Evolutionary conservation across 2,113 vertebrate genomes (phyloP), one percentile per base, ranked within the genome.

Genomic region (Cyanoderma ruficeps): DNA sequence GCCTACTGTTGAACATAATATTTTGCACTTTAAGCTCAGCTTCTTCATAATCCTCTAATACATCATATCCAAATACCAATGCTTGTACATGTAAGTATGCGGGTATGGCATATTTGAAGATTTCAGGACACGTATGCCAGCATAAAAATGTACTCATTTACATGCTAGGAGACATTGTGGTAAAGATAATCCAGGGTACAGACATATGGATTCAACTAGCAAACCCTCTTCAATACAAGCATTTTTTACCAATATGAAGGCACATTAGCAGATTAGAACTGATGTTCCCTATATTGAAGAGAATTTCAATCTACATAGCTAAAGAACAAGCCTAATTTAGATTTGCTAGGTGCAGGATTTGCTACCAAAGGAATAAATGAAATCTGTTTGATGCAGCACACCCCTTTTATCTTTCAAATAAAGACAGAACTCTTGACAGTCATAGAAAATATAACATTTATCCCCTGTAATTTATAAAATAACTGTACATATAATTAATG

Each of bases 401-500:
- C 28, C 28, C 50, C 21, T 80, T 96, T 95, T 79, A 81, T 90
- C 56, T 91, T 61, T 70, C 67, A 84, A 77, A 28, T 53, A 74
- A 77, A 78, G 35, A 83, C 91, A 81, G 60, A 95, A 96, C 78
- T 60, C 81, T 78, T 95, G 55, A 90, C 49, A 77, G 24, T 35
- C 35, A 35, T 37, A 75, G 90, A 94, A 91, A 57, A 88, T 74
- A 33, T 85, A 86, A 53, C 23, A 90, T 89, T 94, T 92, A 56
- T 74, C 5, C 49, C 67, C 69, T 90, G 55, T 61, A 92, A 93
- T 97, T 93, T 97, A 79, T 81, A 93, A 96, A 97, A 83, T 57
- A 59, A 69, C 31, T 90, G 37, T 84, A 93, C 78, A 93, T 95
- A 90, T 84, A 96, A 71, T 95, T 97, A 96, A 91, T 94, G 89